phyloP scores from a whole-genome alignment of 2,113 vertebrate species.

The Syngnathus typhle region DNA sequence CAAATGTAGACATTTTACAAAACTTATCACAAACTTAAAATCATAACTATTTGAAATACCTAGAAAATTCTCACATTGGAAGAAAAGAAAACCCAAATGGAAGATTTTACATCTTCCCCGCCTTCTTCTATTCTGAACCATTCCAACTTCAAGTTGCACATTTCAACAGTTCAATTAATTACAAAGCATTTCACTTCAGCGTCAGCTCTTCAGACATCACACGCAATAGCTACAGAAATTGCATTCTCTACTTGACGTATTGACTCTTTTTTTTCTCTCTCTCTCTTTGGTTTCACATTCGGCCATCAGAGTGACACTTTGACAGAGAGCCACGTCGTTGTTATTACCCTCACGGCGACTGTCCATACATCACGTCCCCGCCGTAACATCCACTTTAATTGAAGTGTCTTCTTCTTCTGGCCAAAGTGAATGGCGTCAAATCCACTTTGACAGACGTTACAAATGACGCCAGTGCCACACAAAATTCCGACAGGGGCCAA shows the following conservation, averaged over 20 bases:
- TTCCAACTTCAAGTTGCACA: not conserved
- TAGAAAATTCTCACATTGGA: too few relatives aligned
- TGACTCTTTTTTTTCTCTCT: not conserved
- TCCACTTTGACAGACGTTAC: not conserved
- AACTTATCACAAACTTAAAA: too few relatives aligned
- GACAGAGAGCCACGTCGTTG: not conserved
- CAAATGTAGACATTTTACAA: too few relatives aligned
- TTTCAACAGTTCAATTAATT: not conserved
- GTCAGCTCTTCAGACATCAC: not conserved
- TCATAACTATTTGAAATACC: too few relatives aligned
- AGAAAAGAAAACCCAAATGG: not conserved
- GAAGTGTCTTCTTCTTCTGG: not conserved
- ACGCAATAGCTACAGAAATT: not conserved
- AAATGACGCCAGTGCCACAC: not conserved
- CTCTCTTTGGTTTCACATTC: not conserved
- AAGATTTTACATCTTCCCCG: too few relatives aligned
- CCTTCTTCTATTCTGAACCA: not conserved
- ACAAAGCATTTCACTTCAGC: not conserved
- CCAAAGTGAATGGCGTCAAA: not conserved
- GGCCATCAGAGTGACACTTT: not conserved
- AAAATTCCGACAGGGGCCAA: not conserved
- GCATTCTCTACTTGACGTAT: not conserved
- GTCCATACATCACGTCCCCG: not conserved
- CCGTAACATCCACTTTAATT: not conserved
- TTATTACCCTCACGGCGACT: slow-evolving; percentile 6